phyloP scores from a whole-genome alignment of 2,797 vertebrate genomes.

The Falco naumanni region DNA sequence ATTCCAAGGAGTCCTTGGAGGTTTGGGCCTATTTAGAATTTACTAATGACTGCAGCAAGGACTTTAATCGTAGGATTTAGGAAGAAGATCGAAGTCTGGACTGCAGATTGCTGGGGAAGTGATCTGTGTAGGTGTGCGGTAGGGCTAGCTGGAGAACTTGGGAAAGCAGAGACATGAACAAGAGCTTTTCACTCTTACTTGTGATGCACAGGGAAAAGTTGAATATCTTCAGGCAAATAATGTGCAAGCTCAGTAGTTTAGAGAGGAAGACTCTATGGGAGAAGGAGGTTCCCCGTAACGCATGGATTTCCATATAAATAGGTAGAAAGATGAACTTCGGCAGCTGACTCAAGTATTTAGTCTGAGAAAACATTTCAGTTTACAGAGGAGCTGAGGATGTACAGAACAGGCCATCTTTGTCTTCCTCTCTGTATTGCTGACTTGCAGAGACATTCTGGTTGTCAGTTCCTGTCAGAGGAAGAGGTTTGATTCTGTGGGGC shows the following conservation, averaged over 20 bases:
- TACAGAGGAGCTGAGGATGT: neutral
- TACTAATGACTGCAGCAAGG: neutral
- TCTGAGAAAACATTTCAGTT: neutral
- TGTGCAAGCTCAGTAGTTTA: neutral
- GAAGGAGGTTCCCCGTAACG: neutral
- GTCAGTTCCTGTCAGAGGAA: neutral
- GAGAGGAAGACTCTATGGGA: neutral
- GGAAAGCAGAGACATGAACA: neutral
- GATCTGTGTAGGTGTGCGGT: neutral
- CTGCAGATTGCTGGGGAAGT: neutral
- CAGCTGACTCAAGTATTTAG: neutral
- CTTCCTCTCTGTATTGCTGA: neutral
- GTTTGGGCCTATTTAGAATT: neutral
- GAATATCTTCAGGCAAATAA: neutral
- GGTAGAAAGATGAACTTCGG: neutral
- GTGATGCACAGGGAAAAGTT: neutral
- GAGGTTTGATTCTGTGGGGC: neutral
- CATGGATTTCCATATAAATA: neutral
- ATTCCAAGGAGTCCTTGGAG: neutral
- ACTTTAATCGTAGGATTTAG: neutral
- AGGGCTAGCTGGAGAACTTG: neutral
- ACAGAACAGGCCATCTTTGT: neutral
- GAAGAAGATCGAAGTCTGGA: neutral
- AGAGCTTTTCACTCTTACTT: neutral
- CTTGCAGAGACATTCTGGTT: neutral